Evolutionary conservation across 2,888 invertebrate genomes (phyloP), one percentile per base, ranked within the genome.

Genomic region (Plagiodera versicolora): DNA sequence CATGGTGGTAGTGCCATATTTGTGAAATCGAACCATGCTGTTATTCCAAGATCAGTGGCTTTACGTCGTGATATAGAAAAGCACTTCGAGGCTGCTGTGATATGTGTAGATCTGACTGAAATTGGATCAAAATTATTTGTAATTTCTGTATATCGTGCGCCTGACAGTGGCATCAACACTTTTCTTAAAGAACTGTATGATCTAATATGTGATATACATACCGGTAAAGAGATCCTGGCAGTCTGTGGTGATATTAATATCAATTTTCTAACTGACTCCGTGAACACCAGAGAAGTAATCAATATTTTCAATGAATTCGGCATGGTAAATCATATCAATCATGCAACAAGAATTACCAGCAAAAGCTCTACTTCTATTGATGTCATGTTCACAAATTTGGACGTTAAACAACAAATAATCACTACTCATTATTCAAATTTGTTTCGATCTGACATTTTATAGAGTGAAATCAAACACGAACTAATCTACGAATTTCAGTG

Each of bases 221-320:
- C 48, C 24, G 47, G 47, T 47, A 47, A 47, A 47, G 19, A 47
- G 24, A 5, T 5, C 24, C 16, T 47, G 19, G 47, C 18, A 19
- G 47, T 47, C 17, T 47, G 47, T 47, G 47, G 47, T 18, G 19
- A 47, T 17, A 18, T 47, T 20, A 47, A 47, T 47, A 47, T 47
- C 47, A 19, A 47, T 47, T 47, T 46, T 16, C 18, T 46, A 46
- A 46, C 46, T 46, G 46, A 46, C 17, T 46, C 46, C 20, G 19
- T 47, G 47, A 47, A 47, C 18, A 19, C 47, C 19, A 47, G 47
- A 47, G 47, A 47, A 47, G 17, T 20, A 47, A 47, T 48, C 18
- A 18, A 48, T 48, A 48, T 48, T 48, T 48, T 48, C 48, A 48
- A 48, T 48, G 48, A 48, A 48, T 48, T 48, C 20, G 18, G 48